Evolutionary conservation across 2,797 vertebrate genomes (phyloP).

Genomic region (Phoxinus dragarum): DNA sequence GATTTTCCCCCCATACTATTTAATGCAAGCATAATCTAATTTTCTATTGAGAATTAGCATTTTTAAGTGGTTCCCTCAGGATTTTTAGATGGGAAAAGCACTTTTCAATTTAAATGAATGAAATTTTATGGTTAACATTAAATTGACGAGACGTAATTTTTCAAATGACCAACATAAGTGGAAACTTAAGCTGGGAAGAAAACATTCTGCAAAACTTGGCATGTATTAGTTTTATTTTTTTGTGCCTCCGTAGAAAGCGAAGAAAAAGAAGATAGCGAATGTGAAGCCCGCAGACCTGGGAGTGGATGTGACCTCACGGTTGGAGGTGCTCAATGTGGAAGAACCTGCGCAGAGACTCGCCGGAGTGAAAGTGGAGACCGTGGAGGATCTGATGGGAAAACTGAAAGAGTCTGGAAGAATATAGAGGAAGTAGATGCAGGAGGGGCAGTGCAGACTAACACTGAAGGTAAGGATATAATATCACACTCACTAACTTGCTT

Average conservation of each 20-base stretch:
- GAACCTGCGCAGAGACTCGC: slow-evolving; percentile 87
- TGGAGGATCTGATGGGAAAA: slow-evolving; percentile 85
- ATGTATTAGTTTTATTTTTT: not conserved
- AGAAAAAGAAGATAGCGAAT: slow-evolving; percentile 90
- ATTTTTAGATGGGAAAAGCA: not conserved
- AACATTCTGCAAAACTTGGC: not conserved
- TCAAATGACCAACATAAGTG: not conserved
- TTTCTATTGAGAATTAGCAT: not conserved
- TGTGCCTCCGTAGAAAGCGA: slow-evolving; percentile 85
- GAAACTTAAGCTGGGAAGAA: not conserved
- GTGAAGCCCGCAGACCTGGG: slow-evolving; percentile 86
- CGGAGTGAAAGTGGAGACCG: slow-evolving; percentile 87
- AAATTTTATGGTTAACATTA: not conserved
- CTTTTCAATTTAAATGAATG: not conserved
- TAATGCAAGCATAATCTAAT: not conserved
- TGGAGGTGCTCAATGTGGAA: slow-evolving; percentile 85
- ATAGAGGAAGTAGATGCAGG: slow-evolving; percentile 66
- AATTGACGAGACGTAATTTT: not conserved
- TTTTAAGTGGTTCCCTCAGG: not conserved
- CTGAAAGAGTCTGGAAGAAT: slow-evolving; percentile 83
- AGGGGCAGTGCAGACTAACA: slow-evolving; percentile 7
- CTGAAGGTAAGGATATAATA: slow-evolving; percentile 22
- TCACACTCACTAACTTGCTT: not conserved
- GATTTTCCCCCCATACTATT: not conserved
- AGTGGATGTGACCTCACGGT: slow-evolving; percentile 81